Evolutionary conservation across 2,113 vertebrate species (phyloP).

Genomic region (Isichthys henryi): DNA sequence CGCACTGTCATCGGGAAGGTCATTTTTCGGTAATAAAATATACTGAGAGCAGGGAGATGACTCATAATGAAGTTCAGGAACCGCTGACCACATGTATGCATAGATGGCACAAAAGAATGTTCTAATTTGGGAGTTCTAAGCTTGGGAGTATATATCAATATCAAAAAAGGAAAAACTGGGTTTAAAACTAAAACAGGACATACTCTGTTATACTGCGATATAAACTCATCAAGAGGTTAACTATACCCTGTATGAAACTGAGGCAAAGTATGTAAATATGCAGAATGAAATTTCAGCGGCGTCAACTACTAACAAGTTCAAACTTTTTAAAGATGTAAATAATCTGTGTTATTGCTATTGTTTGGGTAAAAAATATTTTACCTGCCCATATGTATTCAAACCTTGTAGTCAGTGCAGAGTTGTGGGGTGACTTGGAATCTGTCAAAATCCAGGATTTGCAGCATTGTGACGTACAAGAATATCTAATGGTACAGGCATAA

Average conservation of each 20-base stretch:
- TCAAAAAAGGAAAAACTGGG: not conserved
- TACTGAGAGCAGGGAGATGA: not conserved
- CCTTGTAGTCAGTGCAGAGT: not conserved
- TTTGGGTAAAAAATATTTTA: not conserved
- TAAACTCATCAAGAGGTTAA: not conserved
- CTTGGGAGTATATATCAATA: not conserved
- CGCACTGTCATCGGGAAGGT: not conserved
- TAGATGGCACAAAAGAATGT: not conserved
- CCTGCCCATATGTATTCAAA: not conserved
- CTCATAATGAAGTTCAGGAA: not conserved
- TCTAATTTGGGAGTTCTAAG: not conserved
- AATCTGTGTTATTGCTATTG: not conserved
- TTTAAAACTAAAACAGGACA: not conserved
- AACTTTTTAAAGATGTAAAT: not conserved
- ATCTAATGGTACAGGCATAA: not conserved
- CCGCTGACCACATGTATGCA: not conserved
- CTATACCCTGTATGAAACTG: not conserved
- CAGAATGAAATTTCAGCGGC: not conserved
- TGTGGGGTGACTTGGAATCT: not conserved
- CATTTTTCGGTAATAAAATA: not conserved
- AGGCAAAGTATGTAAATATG: not conserved
- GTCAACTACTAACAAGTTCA: not conserved
- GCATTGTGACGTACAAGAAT: not conserved
- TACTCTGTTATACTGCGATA: not conserved
- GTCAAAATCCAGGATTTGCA: not conserved